Evolutionary conservation across 2,113 vertebrate genomes (phyloP), one percentile per base, ranked within the genome.

Genomic region (Pelodiscus sinensis): DNA sequence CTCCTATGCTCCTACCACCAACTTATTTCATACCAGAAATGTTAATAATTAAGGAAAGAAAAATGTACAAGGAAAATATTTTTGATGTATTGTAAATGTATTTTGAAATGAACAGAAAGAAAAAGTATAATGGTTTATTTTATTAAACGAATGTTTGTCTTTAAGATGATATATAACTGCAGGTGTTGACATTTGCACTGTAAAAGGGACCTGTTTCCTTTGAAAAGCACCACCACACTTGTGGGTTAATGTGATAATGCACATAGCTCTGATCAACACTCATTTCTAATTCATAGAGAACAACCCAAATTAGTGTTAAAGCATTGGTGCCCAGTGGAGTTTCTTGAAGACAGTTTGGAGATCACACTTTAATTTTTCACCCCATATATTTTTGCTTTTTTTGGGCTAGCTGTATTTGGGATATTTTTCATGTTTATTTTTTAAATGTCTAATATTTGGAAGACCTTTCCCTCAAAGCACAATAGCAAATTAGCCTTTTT

Each of bases 61-160:
- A 75, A 92, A 95, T 92, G 94, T 95, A 95, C 91, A 92, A 93
- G 90, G 97, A 75, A 82, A 95, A 85, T 98, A 98, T 98, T 98
- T 98, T 98, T 98, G 93, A 95, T 97, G 97, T 96, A 87, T 94
- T 95, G 83, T 95, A 98, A 96, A 96, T 97, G 96, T 98, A 98
- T 98, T 98, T 98, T 98, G 96, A 95, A 84, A 97, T 79, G 44
- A 96, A 86, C 11, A 95, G 93, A 96, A 68, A 94, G 84, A 55
- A 27, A 77, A 88, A 87, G 88, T 80, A 86, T 95, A 95, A 87
- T 88, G 92, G 94, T 97, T 96, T 98, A 97, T 97, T 98, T 98
- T 98, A 83, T 94, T 97, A 98, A 95, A 81, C 86, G 96, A 95
- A 92, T 90, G 94, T 93, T 93, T 93, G 95, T 93, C 92, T 97